Base-by-base conservation (phyloP, 2,797 vertebrate genomes). In the Alfaro cultratus region DNA sequence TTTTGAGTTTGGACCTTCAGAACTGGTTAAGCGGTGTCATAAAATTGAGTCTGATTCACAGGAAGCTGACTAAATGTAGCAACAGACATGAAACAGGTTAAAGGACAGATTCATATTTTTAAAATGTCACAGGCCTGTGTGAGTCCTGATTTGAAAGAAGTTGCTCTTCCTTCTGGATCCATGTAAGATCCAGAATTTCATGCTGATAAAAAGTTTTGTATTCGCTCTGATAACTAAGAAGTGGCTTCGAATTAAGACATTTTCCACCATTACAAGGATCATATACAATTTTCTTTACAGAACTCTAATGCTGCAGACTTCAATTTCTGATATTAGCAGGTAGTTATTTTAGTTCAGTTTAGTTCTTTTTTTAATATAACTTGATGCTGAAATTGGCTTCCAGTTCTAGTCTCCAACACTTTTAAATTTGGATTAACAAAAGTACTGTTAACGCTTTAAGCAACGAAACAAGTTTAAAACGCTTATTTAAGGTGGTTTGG, bases 1-100 rank as follows among this genome's bases (percentile, higher is more conserved):
- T 86, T 88, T 15, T 83, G 83, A 73, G 77, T 89, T 90, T 90
- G 89, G 88, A 89, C 86, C 85, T 86, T 68, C 80, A 78, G 70
- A 78, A 79, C 43, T 71, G 1, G 36, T 34, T 5, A 53, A n/a
- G 4, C 57, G 74, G 79, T 49, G 76, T 78, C 79, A 67, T 60
- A 75, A 79, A 49, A 73, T 26, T n/a, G 39, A 80, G 68, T 79
- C 73, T 78, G 76, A 83, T 51, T 87, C 82, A 84, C 79, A 76
- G 64, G 57, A 75, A 64, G 64, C 8, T 57, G 36, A 82, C 74
- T 26, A 74, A 57, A 74, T 68, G 45, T 47, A 45, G 31, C 53
- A 47, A 34, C 39, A 1, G 74, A 73, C 75, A 62, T 80, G 53
- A 74, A 45, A 80, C 57, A 2, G 36, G n/a, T 57, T 21, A 70